These are phyloP conservation scores for Tipula helvola DNA, from an alignment of 2,888 invertebrate species.

Conservation along the genomic window DNA sequence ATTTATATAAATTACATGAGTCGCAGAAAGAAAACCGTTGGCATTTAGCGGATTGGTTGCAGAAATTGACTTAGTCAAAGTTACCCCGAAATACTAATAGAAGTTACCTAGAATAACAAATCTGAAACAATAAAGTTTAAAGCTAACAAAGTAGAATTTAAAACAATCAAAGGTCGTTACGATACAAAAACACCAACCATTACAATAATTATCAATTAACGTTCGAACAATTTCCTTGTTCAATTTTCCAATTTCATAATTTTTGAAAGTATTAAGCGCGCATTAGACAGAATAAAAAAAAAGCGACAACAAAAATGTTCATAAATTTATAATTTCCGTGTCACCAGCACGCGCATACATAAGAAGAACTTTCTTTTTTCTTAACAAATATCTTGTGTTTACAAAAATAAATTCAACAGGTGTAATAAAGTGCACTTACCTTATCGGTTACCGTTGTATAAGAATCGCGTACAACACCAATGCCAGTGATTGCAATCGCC, in stretches of 20 bases:
- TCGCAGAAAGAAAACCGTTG: too few relatives aligned
- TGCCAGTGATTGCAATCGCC: conserved; percentile 33
- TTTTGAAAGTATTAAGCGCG: neutral
- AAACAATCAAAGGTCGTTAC: too few relatives aligned
- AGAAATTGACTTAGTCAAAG: too few relatives aligned
- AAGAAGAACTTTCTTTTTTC: neutral
- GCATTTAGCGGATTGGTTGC: too few relatives aligned
- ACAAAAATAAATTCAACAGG: too few relatives aligned
- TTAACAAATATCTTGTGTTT: neutral
- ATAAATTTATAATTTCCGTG: neutral
- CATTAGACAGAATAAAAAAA: neutral
- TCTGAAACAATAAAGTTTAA: too few relatives aligned
- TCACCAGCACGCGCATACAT: neutral
- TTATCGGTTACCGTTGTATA: conserved; percentile 22
- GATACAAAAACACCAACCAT: too few relatives aligned
- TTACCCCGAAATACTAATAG: too few relatives aligned
- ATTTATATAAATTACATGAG: too few relatives aligned
- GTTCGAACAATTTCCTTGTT: neutral
- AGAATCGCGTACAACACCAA: conserved; percentile 32
- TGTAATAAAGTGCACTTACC: conserved; percentile 14
- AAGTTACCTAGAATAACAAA: too few relatives aligned
- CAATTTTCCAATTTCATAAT: neutral
- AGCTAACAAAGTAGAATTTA: too few relatives aligned
- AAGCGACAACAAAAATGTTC: neutral
- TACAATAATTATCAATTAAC: too few relatives aligned